Conservation (phyloP, 92 coral and sea anemone genomes). For the Parazoanthus swiftii region DNA sequence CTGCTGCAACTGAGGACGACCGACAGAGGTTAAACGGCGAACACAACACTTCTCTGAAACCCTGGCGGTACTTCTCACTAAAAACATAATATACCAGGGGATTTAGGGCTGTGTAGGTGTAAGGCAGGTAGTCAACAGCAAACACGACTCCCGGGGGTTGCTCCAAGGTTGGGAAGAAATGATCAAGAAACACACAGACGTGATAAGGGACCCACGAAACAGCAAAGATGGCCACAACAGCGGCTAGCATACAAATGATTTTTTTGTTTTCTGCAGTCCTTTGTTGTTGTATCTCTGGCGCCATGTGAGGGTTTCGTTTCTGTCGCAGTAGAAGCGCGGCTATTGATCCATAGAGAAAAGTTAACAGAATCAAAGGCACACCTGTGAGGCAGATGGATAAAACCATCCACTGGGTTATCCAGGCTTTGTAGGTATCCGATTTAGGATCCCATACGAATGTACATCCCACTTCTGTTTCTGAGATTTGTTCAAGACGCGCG, state of each 20-base stretch:
- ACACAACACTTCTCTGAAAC: constrained; percentile 9
- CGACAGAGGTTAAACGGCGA: not conserved
- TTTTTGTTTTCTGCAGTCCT: constrained; percentile 3
- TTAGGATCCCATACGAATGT: not conserved
- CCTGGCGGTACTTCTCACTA: constrained; percentile 23
- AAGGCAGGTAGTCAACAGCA: constrained; percentile 8
- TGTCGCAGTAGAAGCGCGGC: not conserved
- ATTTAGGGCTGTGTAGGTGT: not conserved
- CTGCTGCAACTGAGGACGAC: not conserved
- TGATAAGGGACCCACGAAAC: constrained; percentile 1
- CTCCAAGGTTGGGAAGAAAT: not conserved
- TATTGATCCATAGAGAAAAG: constrained; percentile 2
- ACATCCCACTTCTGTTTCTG: not conserved
- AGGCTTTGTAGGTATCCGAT: not conserved
- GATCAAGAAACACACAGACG: not conserved
- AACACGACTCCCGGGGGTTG: not conserved
- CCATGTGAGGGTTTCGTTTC: constrained; percentile 9
- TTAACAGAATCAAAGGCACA: not conserved
- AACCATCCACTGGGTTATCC: constrained; percentile 7
- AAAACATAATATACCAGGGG: constrained; percentile 6
- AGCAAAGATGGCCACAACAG: not conserved
- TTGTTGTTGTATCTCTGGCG: not conserved
- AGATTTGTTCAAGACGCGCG: not conserved
- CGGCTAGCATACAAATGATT: not conserved
- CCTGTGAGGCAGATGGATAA: not conserved